Percentiles rank a stretch among this genome's conserved stretches.
Evolutionary conservation across 2,797 vertebrate species (phyloP).

Genomic region (Mallotus villosus): DNA sequence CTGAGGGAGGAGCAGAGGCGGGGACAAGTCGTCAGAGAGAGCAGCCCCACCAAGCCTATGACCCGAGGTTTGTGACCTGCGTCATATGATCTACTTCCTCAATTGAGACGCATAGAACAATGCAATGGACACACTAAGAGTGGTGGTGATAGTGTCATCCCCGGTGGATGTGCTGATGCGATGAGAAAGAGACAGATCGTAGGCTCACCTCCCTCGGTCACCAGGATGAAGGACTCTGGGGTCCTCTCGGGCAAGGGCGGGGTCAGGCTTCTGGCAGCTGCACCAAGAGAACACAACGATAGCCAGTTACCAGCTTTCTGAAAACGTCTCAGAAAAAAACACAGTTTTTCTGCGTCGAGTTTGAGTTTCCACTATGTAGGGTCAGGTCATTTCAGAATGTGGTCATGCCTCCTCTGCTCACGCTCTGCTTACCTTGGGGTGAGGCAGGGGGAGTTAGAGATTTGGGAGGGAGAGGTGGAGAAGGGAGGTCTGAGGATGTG

Average conservation of each 20-base stretch:
- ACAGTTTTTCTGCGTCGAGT: neutral
- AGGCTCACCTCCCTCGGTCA: constrained; percentile 38
- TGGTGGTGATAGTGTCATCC: neutral
- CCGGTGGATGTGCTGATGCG: neutral
- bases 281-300: constrained; percentile 1
- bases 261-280: constrained; percentile 37
- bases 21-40: neutral
- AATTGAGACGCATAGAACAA: neutral
- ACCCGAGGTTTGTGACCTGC: neutral
- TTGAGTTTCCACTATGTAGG: too few relatives aligned
- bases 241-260: constrained; percentile 51
- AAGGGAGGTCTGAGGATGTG: constrained; percentile 6
- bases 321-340: neutral
- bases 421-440: constrained; percentile 39
- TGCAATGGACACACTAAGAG: neutral
- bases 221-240: constrained; percentile 45
- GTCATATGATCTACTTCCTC: neutral
- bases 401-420: constrained; percentile 12
- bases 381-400: neutral
- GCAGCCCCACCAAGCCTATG: neutral
- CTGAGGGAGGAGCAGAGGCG: constrained; percentile 34
- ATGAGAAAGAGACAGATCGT: neutral
- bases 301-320: constrained; percentile 1
- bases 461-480: constrained; percentile 5
- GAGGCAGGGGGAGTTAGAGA: neutral